Conservation (phyloP, 2,797 vertebrate species). For the Mormyrus hasselquistii region DNA sequence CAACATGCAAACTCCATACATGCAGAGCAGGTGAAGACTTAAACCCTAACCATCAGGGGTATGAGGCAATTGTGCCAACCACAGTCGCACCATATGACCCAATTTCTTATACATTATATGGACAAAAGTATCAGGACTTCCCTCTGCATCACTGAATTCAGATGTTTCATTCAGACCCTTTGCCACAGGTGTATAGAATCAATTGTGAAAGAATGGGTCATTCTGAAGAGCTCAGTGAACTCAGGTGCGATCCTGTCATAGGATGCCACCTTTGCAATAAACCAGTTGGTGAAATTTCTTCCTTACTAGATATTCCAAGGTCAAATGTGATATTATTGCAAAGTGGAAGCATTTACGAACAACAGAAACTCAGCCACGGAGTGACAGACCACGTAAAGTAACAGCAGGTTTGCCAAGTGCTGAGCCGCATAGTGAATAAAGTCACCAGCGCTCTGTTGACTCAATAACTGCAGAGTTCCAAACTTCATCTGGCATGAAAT, state of each 20-base stretch:
- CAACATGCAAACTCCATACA: neutral
- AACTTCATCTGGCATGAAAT: neutral
- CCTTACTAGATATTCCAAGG: neutral
- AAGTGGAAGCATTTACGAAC: neutral
- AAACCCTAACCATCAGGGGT: neutral
- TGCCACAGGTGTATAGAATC: neutral
- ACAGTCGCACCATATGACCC: neutral
- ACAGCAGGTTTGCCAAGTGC: neutral
- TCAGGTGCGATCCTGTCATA: neutral
- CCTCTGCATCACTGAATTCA: neutral
- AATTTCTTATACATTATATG: neutral
- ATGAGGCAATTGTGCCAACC: neutral
- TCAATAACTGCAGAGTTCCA: neutral
- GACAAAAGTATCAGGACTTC: neutral
- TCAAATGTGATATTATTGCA: neutral
- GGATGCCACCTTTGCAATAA: neutral
- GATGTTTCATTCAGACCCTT: neutral
- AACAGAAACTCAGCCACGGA: neutral
- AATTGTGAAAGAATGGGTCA: neutral
- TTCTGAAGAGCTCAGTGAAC: neutral
- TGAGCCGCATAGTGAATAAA: neutral
- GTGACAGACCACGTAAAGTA: neutral
- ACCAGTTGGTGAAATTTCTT: neutral
- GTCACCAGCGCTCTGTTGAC: neutral
- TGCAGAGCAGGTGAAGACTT: neutral